Evolutionary conservation across 2,888 invertebrate genomes (phyloP).

Genomic region (Macrosoma leucophasiata): DNA sequence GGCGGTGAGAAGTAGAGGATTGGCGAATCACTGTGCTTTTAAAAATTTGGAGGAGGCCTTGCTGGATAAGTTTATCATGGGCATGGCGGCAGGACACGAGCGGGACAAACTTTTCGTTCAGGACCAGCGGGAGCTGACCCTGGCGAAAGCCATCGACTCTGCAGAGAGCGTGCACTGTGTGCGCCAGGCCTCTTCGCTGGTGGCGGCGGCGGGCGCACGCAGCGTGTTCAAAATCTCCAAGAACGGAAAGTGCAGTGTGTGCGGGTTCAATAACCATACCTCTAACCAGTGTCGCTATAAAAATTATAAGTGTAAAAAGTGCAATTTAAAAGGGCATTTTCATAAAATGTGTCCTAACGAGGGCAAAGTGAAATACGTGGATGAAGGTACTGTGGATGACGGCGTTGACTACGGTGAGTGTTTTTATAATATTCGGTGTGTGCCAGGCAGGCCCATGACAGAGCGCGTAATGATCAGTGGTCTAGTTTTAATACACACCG

Average conservation of each 20-base stretch:
- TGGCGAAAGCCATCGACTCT: conserved; percentile 5
- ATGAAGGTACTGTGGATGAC: conserved; percentile 13
- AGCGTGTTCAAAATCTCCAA: conserved; percentile 19
- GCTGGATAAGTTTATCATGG: conserved; percentile 10
- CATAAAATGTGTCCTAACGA: no score
- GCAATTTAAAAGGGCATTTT: no score
- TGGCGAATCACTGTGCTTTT: no score
- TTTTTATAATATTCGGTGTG: no score
- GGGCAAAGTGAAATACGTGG: conserved; percentile 14
- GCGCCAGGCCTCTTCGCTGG: no score
- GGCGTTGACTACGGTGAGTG: conserved; percentile 20
- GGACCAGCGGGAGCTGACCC: no score
- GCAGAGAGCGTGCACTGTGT: conserved; percentile 6
- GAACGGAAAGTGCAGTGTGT: conserved; percentile 23
- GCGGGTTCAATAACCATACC: conserved; percentile 10
- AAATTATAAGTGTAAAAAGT: no score
- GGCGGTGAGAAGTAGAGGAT: no score
- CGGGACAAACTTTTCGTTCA: no score
- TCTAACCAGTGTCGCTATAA: conserved; percentile 12
- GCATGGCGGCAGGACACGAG: conserved; percentile 4
- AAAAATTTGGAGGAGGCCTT: conserved; percentile 11
- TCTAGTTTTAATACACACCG: conserved; percentile 12
- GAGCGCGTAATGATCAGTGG: conserved; percentile 1
- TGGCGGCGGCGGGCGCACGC: not conserved
- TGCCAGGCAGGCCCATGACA: conserved; percentile 11